Evolutionary conservation across 2,888 invertebrate species (phyloP).

Genomic region (Pomacea canaliculata): DNA sequence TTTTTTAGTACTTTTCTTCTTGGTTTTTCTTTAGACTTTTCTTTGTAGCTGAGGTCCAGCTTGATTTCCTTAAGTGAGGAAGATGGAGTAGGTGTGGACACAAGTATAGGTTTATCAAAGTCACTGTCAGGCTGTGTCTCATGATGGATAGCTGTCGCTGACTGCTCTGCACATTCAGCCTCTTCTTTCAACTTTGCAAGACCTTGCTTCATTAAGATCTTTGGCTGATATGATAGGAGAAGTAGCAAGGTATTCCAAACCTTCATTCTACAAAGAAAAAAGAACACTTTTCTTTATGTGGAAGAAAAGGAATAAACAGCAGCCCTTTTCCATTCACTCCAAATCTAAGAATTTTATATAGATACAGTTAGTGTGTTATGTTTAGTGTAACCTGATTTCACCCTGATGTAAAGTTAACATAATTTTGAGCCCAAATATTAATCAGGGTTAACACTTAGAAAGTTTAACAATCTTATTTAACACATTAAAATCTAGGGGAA

Average conservation of each 20-base stretch:
- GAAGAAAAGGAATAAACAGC: no score
- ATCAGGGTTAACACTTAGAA: no score
- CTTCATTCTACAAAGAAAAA: slow-evolving; percentile 42
- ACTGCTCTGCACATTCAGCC: not conserved
- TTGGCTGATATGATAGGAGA: slow-evolving; percentile 84
- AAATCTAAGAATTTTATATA: no score
- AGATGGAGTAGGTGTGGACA: not conserved
- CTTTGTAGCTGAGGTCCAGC: slow-evolving; percentile 37
- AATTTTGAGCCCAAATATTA: no score
- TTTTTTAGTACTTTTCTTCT: slow-evolving; percentile 42
- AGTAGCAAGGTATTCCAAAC: slow-evolving; percentile 91
- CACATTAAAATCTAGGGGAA: no score
- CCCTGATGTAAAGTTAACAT: no score
- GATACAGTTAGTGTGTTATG: no score
- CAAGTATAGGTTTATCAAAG: not conserved
- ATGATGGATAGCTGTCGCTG: not conserved
- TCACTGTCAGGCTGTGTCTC: not conserved
- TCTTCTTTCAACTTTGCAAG: slow-evolving; percentile 49
- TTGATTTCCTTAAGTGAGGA: slow-evolving; percentile 27
- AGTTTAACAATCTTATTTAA: no score
- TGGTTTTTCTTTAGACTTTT: slow-evolving; percentile 32
- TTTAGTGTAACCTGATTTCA: no score
- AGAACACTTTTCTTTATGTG: not conserved
- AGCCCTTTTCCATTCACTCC: no score
- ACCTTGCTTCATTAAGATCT: slow-evolving; percentile 58